Percentiles rank a stretch among this genome's conserved stretches.
These are phyloP conservation scores for Acanthacorydalis orientalis DNA, from an alignment of 2,888 invertebrate species.

Conservation along the genomic window DNA sequence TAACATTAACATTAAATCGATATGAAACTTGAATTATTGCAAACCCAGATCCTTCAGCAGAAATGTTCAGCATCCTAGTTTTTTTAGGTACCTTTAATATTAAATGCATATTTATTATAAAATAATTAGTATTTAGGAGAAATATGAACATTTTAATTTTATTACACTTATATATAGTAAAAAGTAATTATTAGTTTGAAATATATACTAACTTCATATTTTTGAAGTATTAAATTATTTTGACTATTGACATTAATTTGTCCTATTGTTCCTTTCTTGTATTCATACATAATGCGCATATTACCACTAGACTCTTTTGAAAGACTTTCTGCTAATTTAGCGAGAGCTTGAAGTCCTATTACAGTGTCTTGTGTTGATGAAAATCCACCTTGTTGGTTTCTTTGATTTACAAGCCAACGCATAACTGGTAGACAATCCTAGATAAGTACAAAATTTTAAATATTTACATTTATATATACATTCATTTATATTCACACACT, in stretches of 20 bases:
- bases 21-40: constrained; percentile 64
- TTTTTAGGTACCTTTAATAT: constrained; percentile 29
- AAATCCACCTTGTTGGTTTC: constrained; percentile 54
- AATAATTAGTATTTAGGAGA: neutral
- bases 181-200: neutral
- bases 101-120: constrained; percentile 3
- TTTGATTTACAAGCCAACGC: constrained; percentile 54
- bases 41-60: constrained; percentile 66
- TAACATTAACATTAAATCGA: constrained; percentile 69
- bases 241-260: constrained; percentile 48
- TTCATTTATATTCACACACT: too few species aligned
- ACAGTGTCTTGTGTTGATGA: constrained; percentile 63
- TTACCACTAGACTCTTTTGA: constrained; percentile 30
- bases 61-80: constrained; percentile 48
- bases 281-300: constrained; percentile 22
- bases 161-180: neutral
- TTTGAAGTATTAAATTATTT: constrained; percentile 5
- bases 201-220: constrained; percentile 1
- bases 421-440: constrained; percentile 43
- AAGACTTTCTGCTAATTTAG: constrained; percentile 37
- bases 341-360: constrained; percentile 52
- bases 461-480: too few species aligned
- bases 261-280: constrained; percentile 27
- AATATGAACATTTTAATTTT: neutral
- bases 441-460: neutral